Base-by-base conservation (phyloP, 2,113 vertebrate genomes). In the Thomomys bottae region DNA sequence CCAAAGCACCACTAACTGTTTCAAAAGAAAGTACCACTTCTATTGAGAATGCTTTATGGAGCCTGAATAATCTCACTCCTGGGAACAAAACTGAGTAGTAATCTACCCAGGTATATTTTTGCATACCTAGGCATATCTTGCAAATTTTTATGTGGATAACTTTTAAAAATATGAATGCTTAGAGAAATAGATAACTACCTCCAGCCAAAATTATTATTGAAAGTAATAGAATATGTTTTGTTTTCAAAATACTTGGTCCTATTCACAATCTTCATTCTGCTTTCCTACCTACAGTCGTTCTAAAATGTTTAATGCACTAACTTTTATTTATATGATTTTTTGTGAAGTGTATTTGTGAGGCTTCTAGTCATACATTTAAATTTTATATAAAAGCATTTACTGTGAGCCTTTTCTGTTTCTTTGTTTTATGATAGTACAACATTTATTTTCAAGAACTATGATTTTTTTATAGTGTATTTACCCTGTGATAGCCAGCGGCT, bases 401-500 rank as follows among this genome's bases (percentile, higher is more conserved):
- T 49, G 8, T 67, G n/a, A 3, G 82, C 9, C 70, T 72, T 38
- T 20, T 83, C 64, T 36, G 70, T 1, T 36, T 34, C 17, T 89
- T 89, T 63, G 28, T 92, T 94, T 92, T 81, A n/a, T 38, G 79
- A 73, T 94, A 84, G 84, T 23, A 90, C 1, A 42, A 15, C 34
- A 40, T 54, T 67, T 87, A 40, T 61, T 72, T 87, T 81, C 17
- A 81, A 84, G 66, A 71, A 63, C 20, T 77, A 28, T 81, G 63
- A 11, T 12, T 67, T 86, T 89, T 76, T 21, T 84, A 17, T 68
- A 23, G 84, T 75, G 7, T 36, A 32, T 77, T 84, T 57, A 59
- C 28, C 61, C n/a, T 14, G 14, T 84, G 20, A n/a, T 14, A 76
- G n/a, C n/a, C 40, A 76, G 26, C 14, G 36, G 34, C 61, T 64